Evolutionary conservation across 2,113 vertebrate species (phyloP).

Genomic region (Stegastes partitus): DNA sequence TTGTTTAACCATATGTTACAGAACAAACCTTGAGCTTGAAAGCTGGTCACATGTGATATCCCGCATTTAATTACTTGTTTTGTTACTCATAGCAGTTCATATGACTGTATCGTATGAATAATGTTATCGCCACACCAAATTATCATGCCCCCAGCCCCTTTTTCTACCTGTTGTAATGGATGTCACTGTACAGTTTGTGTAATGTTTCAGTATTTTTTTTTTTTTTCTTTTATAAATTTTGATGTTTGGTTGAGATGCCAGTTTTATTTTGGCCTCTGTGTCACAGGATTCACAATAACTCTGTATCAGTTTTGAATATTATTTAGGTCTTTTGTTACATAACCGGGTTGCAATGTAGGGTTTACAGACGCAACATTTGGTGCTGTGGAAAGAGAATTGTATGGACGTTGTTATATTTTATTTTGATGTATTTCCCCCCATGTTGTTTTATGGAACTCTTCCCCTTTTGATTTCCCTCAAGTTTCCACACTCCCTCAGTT

Average conservation of each 20-base stretch:
- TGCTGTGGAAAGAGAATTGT: constrained; percentile 69
- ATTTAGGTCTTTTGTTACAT: constrained; percentile 82
- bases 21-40: constrained; percentile 77
- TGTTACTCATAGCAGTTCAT: constrained; percentile 80
- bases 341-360: constrained; percentile 69
- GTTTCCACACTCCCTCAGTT: background rate
- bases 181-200: constrained; percentile 90
- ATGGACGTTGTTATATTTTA: background rate
- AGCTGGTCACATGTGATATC: constrained; percentile 74
- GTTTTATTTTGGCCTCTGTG: constrained; percentile 78
- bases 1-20: constrained; percentile 79
- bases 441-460: constrained; percentile 1
- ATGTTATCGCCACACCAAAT: constrained; percentile 85
- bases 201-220: constrained; percentile 85
- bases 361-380: constrained; percentile 61
- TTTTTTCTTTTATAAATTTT: constrained; percentile 78
- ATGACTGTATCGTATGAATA: constrained; percentile 79
- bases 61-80: constrained; percentile 75
- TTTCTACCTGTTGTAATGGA: constrained; percentile 88
- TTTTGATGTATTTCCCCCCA: background rate
- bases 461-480: background rate
- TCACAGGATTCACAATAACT: constrained; percentile 74
- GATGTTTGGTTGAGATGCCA: constrained; percentile 70
- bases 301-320: constrained; percentile 78
- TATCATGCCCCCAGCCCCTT: constrained; percentile 66